Evolutionary conservation across 2,888 invertebrate species (phyloP), one percentile per base, ranked within the genome.

Genomic region (Eurois occulta): DNA sequence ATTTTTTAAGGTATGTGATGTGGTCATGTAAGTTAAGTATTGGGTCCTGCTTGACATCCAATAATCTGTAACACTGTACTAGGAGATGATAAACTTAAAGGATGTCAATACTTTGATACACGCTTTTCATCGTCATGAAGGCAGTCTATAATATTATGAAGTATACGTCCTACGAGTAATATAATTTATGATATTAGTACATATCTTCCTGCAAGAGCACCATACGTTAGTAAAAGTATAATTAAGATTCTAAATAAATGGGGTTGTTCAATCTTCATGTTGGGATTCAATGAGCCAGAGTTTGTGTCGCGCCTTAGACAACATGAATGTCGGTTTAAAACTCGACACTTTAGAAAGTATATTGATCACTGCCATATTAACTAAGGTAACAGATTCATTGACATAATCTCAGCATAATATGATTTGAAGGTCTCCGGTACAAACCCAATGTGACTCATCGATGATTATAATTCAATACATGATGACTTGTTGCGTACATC

Each of bases 391-490:
- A 69, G 38, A 73, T 77, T 73, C n/a, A 71, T 81, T 81, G 75
- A 77, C 43, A 60, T 81, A 70, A 77, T 58, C 32, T 58, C 16
- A 65, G 16, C 32, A 58, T 38, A 72, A 67, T 46, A 67, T 67
- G 43, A 43, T 41, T 67, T 52, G 78, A 75, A 87, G 86, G 89
- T 80, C 72, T 46, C 32, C 43, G 52, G 64, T 65, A 80, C 71
- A 68, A 72, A 78, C 72, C 65, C 13, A 67, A 52, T 35, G 28
- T 87, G 90, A 86, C 65, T 87, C 85, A 87, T 76, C 46, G 69
- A 80, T 83, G 68, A 86, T 88, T 86, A 85, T 80, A 88, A 89
- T 89, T 89, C 89, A 79, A 67, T 82, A 82, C 77, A 79, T 80
- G 76, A 74, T 77, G 75, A 77, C 28, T 67, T 77, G 41, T 68